Evolutionary conservation across 2,113 vertebrate species (phyloP), one percentile per base, ranked within the genome.

Genomic region (Sinocyclocheilus anophthalmus): DNA sequence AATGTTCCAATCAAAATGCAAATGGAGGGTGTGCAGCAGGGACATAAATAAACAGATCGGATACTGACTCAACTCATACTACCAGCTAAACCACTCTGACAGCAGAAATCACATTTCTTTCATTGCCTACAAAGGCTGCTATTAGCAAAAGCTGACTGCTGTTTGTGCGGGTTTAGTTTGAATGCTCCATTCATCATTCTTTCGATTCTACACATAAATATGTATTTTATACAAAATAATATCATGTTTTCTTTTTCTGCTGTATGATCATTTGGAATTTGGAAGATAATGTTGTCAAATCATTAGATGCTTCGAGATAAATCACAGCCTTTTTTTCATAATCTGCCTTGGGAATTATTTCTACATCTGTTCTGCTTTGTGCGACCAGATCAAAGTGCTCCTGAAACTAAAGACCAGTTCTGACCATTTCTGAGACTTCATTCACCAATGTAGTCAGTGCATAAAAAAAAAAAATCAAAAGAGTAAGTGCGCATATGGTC

Each of bases 1-100:
- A 94, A 93, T 92, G 84, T 92, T 88, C 91, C 92, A 94, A 95
- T 95, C 93, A 95, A 95, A 94, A 94, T 95, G 94, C 93, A 94
- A 95, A 94, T 94, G 92, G 91, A 89, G 50, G 61, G 57, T 82
- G 83, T 89, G 79, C 89, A 86, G 89, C 86, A 84, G 90, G 80
- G 88, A 92, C 90, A 91, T 91, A 93, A 93, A 94, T 92, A 93
- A 93, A 94, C 91, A 93, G 87, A 90, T 88, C 81, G 67, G 88
- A 87, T 88, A 87, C 88, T 86, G 89, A 92, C 92, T 93, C 87
- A 89, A 89, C 90, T 86, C 90, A 14, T 70, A 59, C 92, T 90
- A 90, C 86, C 91, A 93, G 93, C 92, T 93, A 91, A 90, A 86
- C 88, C 75, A 87, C 88, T 86, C 79, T 85, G 83, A 87, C 83